Evolutionary conservation across 35 echinoderm and acorn worm species (phyloP), one percentile per base, ranked within the genome.

Genomic region (Anneissia japonica): DNA sequence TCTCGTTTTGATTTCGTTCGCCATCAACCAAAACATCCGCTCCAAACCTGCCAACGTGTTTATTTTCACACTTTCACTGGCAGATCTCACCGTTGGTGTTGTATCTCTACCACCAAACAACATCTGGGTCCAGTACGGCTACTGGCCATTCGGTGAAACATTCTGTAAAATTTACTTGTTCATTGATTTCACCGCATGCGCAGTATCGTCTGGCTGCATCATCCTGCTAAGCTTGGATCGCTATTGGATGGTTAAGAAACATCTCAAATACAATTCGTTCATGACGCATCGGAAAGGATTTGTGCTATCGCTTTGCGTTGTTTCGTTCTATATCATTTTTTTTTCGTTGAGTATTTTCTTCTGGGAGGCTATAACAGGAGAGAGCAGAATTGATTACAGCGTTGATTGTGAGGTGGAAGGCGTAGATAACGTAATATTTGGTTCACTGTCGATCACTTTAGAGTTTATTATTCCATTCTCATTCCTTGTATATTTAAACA

Each of bases 131-230:
- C 39, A 81, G 26, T 46, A 83, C n/a, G 87, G 87, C 11, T 82
- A 74, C 37, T 89, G 87, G 87, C 79, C 87, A 3, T 89, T 89
- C 43, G 87, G 87, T 37, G 37, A 83, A 34, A 72, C 30, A n/a
- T 64, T 74, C 11, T 89, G 87, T 83, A 72, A 82, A 26, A 39
- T 84, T 39, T 89, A 81, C 80, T 38, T 82, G 16, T 31, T 41
- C 7, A 26, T 89, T 6, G 79, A 83, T 73, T 89, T 74, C 56
- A 64, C 51, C 21, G 64, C 79, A 17, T 81, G 79, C 23, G 72
- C 87, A 4, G 51, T 89, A 10, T 21, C 56, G 0, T 89, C 87
- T 4, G 80, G 32, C 17, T 80, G 32, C 12, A 30, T 89, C 36
- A 40, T 89, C 21, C 37, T 89, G 36, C 82, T 89, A 2, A 83